phyloP scores from a whole-genome alignment of 2,113 vertebrate genomes.

The Litocranius walleri region DNA sequence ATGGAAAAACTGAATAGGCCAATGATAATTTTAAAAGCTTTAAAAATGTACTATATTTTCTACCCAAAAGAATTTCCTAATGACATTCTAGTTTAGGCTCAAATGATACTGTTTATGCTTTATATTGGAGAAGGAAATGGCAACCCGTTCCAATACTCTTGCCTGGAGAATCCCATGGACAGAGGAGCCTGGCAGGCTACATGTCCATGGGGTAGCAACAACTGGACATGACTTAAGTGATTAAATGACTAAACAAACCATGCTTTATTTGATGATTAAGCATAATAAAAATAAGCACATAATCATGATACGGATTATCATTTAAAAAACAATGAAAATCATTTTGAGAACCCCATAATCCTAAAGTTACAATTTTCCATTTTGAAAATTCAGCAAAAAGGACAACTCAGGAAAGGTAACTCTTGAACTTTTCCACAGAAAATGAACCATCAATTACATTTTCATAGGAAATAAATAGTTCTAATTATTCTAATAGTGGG shows the following conservation, averaged over 20 bases:
- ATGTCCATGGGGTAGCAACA: background rate
- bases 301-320: background rate
- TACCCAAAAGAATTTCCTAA: background rate
- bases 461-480: background rate
- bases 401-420: background rate
- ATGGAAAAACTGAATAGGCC: background rate
- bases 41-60: background rate
- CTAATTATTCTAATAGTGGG: background rate
- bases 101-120: background rate
- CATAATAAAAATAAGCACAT: background rate
- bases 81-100: background rate
- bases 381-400: conserved; percentile 7
- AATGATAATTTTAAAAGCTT: background rate
- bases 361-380: background rate
- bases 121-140: background rate
- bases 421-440: background rate
- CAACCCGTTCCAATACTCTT: background rate
- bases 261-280: background rate
- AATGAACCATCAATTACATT: background rate
- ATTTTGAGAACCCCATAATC: background rate
- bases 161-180: background rate
- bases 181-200: background rate
- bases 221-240: background rate
- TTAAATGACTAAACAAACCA: background rate
- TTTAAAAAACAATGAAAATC: background rate